phyloP scores from a whole-genome alignment of 2,888 invertebrate species.

The Therioaphis trifolii region DNA sequence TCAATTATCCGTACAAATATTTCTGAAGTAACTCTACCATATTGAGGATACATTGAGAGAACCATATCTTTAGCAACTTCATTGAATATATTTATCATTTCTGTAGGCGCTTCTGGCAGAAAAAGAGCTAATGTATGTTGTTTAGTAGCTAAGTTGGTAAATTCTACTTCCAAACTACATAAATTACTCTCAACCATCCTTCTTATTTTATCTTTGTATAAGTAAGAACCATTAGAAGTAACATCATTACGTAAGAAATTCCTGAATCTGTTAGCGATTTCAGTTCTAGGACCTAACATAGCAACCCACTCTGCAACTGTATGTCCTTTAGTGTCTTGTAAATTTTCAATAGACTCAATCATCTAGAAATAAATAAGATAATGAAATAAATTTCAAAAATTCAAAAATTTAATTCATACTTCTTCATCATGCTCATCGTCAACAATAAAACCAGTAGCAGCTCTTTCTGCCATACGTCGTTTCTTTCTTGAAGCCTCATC shows the following conservation, averaged over 20 bases:
- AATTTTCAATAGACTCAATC: slow-evolving; percentile 96
- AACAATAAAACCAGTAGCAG: slow-evolving; percentile 82
- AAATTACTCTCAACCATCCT: slow-evolving; percentile 94
- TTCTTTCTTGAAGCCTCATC: slow-evolving; percentile 78
- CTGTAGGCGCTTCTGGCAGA: slow-evolving; percentile 95
- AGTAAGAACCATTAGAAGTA: slow-evolving; percentile 82
- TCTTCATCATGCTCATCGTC: slow-evolving; percentile 82
- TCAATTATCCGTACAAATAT: slow-evolving; percentile 96
- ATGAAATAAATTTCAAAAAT: not conserved
- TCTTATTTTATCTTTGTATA: slow-evolving; percentile 91
- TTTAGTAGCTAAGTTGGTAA: slow-evolving; percentile 87
- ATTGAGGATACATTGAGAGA: slow-evolving; percentile 92
- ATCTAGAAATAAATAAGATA: slow-evolving; percentile 70
- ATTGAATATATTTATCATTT: slow-evolving; percentile 96
- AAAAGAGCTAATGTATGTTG: slow-evolving; percentile 97
- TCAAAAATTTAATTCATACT: slow-evolving; percentile 67
- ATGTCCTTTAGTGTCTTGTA: slow-evolving; percentile 97
- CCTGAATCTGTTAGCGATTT: slow-evolving; percentile 89
- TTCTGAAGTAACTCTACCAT: slow-evolving; percentile 91
- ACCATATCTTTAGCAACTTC: slow-evolving; percentile 92
- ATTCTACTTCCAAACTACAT: slow-evolving; percentile 75
- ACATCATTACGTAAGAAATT: slow-evolving; percentile 92
- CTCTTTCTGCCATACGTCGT: slow-evolving; percentile 85
- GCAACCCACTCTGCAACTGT: slow-evolving; percentile 95
- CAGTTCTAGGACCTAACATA: slow-evolving; percentile 93